Evolutionary conservation across 2,888 invertebrate species (phyloP).

Genomic region (Eristalis intricaria): DNA sequence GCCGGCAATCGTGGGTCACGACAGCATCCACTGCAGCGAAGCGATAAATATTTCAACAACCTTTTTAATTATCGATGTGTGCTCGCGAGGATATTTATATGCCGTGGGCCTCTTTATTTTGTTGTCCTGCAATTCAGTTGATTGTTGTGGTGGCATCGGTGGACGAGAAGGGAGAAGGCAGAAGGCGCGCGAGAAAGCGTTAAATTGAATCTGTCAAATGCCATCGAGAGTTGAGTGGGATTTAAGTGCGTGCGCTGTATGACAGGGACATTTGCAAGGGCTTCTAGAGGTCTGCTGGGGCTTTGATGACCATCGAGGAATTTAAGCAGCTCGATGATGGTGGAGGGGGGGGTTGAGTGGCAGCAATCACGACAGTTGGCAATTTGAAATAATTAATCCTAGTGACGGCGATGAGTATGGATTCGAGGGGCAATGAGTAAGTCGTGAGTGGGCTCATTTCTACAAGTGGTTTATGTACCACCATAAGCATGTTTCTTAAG

Average conservation of each 20-base stretch:
- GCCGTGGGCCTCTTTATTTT: conserved; percentile 46
- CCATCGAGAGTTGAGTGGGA: conserved; percentile 49
- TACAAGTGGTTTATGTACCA: too few species aligned
- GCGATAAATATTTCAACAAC: conserved; percentile 69
- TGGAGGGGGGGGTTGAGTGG: not conserved
- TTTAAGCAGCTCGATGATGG: not conserved
- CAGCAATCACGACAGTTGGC: too few species aligned
- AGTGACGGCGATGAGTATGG: too few species aligned
- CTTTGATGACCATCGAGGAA: not conserved
- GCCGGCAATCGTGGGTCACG: conserved; percentile 26
- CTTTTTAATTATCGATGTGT: conserved; percentile 69
- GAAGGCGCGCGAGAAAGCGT: conserved; percentile 23
- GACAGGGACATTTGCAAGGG: conserved; percentile 19
- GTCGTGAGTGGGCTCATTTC: too few species aligned
- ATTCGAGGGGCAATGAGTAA: too few species aligned
- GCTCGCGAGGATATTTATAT: conserved; percentile 41
- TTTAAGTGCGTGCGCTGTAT: conserved; percentile 38
- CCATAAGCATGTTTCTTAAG: too few species aligned
- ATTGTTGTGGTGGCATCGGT: conserved; percentile 31
- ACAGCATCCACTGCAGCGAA: conserved; percentile 28
- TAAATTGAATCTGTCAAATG: conserved; percentile 68
- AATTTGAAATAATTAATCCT: too few species aligned
- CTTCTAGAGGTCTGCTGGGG: not conserved
- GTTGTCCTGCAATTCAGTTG: conserved; percentile 30
- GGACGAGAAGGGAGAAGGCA: not conserved